Conservation (phyloP, 2,113 vertebrate species). For the Eulemur macaco region DNA sequence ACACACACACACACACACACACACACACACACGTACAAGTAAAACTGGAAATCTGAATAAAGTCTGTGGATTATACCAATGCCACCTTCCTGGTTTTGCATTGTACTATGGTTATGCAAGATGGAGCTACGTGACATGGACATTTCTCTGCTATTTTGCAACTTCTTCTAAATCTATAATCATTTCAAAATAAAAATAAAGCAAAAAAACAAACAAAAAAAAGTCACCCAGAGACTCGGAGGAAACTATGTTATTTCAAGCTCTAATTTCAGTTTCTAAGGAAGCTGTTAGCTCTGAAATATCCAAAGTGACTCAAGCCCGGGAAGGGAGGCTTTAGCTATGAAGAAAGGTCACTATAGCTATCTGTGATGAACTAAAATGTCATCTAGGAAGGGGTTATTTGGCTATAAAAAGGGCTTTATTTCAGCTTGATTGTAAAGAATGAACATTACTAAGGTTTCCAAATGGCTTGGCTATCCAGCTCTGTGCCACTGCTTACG, state of each 20-base stretch:
- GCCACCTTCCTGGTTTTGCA: not conserved
- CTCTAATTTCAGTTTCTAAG: conserved; percentile 27
- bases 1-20: not conserved
- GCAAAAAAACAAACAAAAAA: not conserved
- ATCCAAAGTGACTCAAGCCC: not conserved
- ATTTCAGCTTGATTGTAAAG: not conserved
- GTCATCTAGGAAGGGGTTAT: not conserved
- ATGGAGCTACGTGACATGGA: not conserved
- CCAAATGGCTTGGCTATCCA: no score
- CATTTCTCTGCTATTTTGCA: not conserved
- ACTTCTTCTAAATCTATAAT: not conserved
- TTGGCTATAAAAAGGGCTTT: not conserved
- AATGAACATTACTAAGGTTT: not conserved
- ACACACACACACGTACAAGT: not conserved
- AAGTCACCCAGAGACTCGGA: not conserved
- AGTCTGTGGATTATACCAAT: not conserved
- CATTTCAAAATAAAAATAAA: not conserved
- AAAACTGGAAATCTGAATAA: not conserved
- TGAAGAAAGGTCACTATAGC: not conserved
- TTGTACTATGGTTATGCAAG: not conserved
- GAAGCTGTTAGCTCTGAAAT: not conserved
- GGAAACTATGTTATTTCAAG: not conserved
- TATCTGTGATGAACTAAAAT: not conserved
- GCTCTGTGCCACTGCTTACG: not conserved
- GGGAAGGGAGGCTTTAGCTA: not conserved